Evolutionary conservation across 2,113 vertebrate genomes (phyloP), one percentile per base, ranked within the genome.

Genomic region (Antigone vipio): DNA sequence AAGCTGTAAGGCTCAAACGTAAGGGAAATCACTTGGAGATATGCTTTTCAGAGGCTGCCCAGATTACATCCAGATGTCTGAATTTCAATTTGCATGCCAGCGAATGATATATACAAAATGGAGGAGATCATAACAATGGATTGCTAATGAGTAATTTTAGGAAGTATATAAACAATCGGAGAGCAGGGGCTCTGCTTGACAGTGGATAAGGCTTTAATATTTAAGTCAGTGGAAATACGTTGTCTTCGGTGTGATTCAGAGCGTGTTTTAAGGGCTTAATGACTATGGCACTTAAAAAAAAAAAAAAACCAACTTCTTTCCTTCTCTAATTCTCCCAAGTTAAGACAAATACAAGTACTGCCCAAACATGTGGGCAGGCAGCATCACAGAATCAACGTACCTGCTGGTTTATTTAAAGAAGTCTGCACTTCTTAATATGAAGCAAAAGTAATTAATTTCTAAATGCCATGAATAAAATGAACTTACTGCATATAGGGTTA

Each of bases 111-210:
- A 94, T 78, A 93, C 92, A 95, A 88, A 95, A 96, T 93, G 95
- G 89, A 89, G 88, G 86, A 62, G 86, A 97, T 95, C 86, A 95
- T 93, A 97, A 93, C 91, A 96, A 93, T 93, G 80, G 92, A 73
- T 93, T 93, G 85, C 78, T 97, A 97, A 95, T 95, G 94, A 97
- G 91, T 87, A 91, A 95, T 87, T 95, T 95, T 95, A 95, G 95
- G 77, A 97, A 87, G 71, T 89, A 76, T 52, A 94, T 95, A 97
- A 97, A 96, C 86, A 92, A 76, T 60, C 11, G 2, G 84, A 89
- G 71, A 93, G 79, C 67, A 78, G 76, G 81, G 53, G 34, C 38
- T 96, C 59, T 72, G 40, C 53, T 68, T 74, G 81, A 82, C 7
- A 38, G 74, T 66, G 91, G 62, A 60, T 55, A 79, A 35, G 47